Evolutionary conservation across 1,140 invertebrate genomes (phyloP), one percentile per base, ranked within the genome.

Genomic region (Sesamia nonagrioides): DNA sequence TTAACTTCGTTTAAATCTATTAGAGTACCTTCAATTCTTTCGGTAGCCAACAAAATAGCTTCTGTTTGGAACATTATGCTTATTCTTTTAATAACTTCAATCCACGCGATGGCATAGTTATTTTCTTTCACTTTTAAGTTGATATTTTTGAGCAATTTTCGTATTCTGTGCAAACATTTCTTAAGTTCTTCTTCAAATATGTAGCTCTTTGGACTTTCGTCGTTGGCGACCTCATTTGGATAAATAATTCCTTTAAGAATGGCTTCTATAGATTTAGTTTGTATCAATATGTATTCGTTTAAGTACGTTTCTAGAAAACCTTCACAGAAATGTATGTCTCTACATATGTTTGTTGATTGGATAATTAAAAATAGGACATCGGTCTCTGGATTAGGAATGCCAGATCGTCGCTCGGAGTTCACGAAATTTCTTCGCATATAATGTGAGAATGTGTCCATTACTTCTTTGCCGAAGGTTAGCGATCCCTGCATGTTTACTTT

Each of bases 61-160:
- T 85, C 82, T 63, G 88, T 79, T 77, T 92, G 91, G 60, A 89
- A 90, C 78, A 83, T 88, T 1, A 81, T 80, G 56, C 80, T 87
- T 15, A 93, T 90, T 78, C 84, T 93, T 68, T 94, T 94, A 6
- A 93, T 76, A 13, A 85, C n/a, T 27, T 86, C 80, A 54, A 80
- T 86, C 92, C 91, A 94, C 15, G 84, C 45, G 18, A 87, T 86
- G 0, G 52, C 42, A 72, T 86, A 75, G 0, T 76, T 86, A 3
- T 82, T 73, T 18, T 86, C 80, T 15, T 21, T 82, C 1, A 86
- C 45, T 81, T 88, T 89, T 9, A 21, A 18, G 60, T 90, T 84
- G 0, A 80, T 84, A 9, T 27, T 61, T 72, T 78, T 82, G 0
- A 91, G 58, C 48, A 89, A 71, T 35, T 84, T 79, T 42, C 82